Evolutionary conservation across 2,113 vertebrate species (phyloP).

Genomic region (Hyperoodon ampullatus): DNA sequence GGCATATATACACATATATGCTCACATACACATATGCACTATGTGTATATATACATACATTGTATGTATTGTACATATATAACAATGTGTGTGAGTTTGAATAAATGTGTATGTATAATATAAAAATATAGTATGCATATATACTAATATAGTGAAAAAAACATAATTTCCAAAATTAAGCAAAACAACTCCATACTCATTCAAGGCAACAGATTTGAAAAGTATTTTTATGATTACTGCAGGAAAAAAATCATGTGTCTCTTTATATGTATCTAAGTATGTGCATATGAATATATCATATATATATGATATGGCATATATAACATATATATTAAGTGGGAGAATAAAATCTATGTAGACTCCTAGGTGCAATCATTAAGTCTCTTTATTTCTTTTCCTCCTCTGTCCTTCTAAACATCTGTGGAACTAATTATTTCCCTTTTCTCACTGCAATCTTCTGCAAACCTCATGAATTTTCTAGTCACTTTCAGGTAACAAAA

Average conservation of each 20-base stretch:
- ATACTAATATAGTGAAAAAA: not conserved
- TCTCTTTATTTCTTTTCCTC: not conserved
- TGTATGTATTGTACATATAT: not conserved
- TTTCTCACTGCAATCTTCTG: not conserved
- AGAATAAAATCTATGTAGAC: not conserved
- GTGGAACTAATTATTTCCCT: not conserved
- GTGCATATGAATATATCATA: not conserved
- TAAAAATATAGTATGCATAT: not conserved
- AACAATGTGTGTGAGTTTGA: not conserved
- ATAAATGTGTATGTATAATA: not conserved
- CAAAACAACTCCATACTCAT: not conserved
- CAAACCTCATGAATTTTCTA: not conserved
- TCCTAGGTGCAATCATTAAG: not conserved
- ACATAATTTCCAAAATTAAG: not conserved
- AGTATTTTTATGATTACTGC: not conserved
- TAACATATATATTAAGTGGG: not conserved
- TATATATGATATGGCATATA: not conserved
- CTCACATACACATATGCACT: not conserved
- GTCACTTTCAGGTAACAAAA: not conserved
- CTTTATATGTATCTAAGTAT: not conserved
- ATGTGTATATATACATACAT: not conserved
- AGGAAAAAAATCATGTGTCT: not conserved
- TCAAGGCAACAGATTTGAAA: not conserved
- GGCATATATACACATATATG: not conserved
- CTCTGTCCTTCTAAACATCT: not conserved